Base-by-base conservation (phyloP, 1,140 invertebrate species). In the Eueides isabella region DNA sequence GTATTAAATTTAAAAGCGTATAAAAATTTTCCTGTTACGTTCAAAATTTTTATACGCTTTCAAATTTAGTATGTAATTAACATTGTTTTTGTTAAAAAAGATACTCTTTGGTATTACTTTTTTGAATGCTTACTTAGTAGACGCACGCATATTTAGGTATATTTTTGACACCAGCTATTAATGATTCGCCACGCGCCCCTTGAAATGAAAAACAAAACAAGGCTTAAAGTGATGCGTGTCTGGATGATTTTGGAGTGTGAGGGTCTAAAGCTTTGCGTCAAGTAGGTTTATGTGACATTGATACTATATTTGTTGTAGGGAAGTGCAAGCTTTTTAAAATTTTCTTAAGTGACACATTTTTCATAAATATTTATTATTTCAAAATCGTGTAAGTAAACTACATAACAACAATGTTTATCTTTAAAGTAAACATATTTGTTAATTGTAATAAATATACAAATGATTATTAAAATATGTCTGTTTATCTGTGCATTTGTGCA, bases 251-350 rank as follows among this genome's bases (percentile, higher is more conserved):
- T 69, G 30, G 72, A 74, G 72, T 69, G 72, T 33, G 38, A 66
- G 67, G 65, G 68, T 70, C 62, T 61, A 61, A n/a, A 38, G 55
- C 41, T 35, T 70, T 23, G 55, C 61, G 68, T 71, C 35, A n/a
- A 71, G 73, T 44, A 7, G 12, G 29, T 28, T 72, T 72, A 62
- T 72, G 35, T 75, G 73, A 75, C 73, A 75, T 75, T 75, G 73
- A 48, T 44, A 44, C 41, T 44, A 44, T 44, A 19, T 44, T 44
- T 44, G n/a, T 19, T 44, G n/a, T n/a, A 44, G 5, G 16, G 16
- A 38, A 33, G 19, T 19, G n/a, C n/a, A 44, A 44, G 6, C 28
- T 63, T 31, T 55, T 55, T 26, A 9, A 48, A 48, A 41, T 14
- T 12, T n/a, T 3, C 38, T 41, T 41, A n/a, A 48, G 7, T 48